Base-by-base conservation (phyloP, 30 jellyfish, hydroid and myxozoan species). In the Chironex yamaguchii region DNA sequence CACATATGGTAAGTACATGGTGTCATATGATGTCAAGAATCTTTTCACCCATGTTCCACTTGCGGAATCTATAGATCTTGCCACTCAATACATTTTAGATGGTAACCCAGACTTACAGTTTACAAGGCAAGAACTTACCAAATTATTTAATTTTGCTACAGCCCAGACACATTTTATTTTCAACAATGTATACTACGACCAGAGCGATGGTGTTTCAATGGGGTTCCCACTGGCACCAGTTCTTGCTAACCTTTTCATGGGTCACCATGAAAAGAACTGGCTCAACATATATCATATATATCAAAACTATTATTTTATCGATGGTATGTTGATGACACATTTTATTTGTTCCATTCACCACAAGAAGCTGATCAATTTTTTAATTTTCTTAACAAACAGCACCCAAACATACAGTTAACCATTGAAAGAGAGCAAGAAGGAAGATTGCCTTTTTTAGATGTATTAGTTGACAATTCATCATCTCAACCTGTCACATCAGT, bases 201-300 rank as follows among this genome's bases (percentile, higher is more conserved):
- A 64, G 30, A 17, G 0, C 24, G 78, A 64, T 64, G 71, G 78
- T 64, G 78, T 0, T 3, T 42, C 78, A n/a, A 24, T 24, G n/a
- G n/a, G n/a, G n/a, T n/a, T n/a, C n/a, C n/a, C n/a, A n/a, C n/a
- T n/a, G n/a, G n/a, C n/a, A n/a, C n/a, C n/a, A n/a, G n/a, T n/a
- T n/a, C 30, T 64, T 24, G 78, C 78, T 64, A 64, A 64, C 30
- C 62, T 64, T n/a, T 64, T 64, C 62, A 28, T 64, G 64, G 78
- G 78, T n/a, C 78, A 64, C 30, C 78, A 64, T 20, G 78, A 64
- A 64, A 64, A 64, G 9, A 28, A n/a, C 2, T 64, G 78, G 78
- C 62, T 64, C 30, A 28, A 64, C 30, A 64, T n/a, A 0, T 64
- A 64, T 28, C 48, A 64, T n/a, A 50, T 42, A n/a, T 50, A 42